phyloP scores from a whole-genome alignment of 2,113 vertebrate species.

The Misgurnus mizolepis region DNA sequence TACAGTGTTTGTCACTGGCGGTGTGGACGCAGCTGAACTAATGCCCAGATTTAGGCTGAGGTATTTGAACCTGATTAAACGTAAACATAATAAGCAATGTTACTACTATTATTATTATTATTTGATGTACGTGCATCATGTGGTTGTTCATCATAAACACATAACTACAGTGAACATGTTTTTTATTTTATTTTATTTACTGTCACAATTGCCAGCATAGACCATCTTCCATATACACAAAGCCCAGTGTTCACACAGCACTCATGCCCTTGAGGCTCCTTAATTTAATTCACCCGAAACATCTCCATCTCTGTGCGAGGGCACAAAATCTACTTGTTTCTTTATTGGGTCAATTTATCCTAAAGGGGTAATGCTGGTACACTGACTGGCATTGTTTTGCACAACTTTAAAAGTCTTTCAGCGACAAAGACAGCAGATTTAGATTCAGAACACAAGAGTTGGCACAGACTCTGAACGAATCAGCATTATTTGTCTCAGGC shows the following conservation, averaged over 20 bases:
- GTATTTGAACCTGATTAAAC: too few relatives aligned
- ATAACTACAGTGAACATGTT: not conserved
- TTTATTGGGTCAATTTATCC: conserved; percentile 5
- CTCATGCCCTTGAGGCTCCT: conserved; percentile 25
- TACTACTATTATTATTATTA: not conserved
- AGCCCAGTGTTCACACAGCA: conserved; percentile 20
- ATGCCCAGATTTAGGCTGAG: too few relatives aligned
- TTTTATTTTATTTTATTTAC: not conserved
- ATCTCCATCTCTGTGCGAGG: conserved; percentile 35
- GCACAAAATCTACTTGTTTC: conserved; percentile 17
- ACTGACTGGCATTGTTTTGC: conserved; percentile 32
- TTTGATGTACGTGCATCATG: not conserved
- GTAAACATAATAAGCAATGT: too few relatives aligned
- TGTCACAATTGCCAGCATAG: not conserved
- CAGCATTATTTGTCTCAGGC: conserved; percentile 11
- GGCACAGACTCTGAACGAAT: conserved; percentile 2
- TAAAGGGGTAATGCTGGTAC: not conserved
- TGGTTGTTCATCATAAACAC: not conserved
- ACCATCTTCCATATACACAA: conserved; percentile 5
- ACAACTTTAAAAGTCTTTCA: conserved; percentile 1
- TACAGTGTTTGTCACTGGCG: too few relatives aligned
- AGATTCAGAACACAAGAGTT: not conserved
- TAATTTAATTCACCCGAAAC: conserved; percentile 40
- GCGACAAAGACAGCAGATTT: not conserved
- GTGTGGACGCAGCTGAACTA: too few relatives aligned